Base-by-base conservation (phyloP, 1,140 invertebrate genomes). In the Megathymus violae region DNA sequence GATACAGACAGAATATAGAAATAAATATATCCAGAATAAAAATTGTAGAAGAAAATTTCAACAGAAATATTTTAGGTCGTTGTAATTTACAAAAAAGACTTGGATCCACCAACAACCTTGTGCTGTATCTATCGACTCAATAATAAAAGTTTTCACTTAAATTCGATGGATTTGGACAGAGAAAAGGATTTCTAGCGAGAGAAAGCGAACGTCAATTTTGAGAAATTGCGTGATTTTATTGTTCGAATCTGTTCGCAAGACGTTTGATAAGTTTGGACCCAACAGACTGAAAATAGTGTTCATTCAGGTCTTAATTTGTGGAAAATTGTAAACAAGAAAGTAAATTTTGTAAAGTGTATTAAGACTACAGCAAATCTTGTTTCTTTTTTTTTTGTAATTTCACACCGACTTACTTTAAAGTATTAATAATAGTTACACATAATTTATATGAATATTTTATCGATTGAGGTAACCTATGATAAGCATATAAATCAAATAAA, bases 71-170 rank as follows among this genome's bases (percentile, higher is more conserved):
- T 54, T 14, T 56, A 31, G 13, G 51, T 15, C 51, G 22, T 6
- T 56, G 51, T 43, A 43, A 31, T 54, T 31, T 10, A 13, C 14
- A 56, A 50, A 44, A 56, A 56, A 43, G 17, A 10, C 14, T 3
- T 9, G 22, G 11, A 43, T 56, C 17, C 34, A 3, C 16, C 11
- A 40, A 43, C 40, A 40, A 43, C 40, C 17, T 41, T 54, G 17
- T 11, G 36, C 31, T 13, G 17, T 15, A 19, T 25, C 16, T 40
- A 54, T 38, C 22, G 27, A 54, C 17, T 19, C 51, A 54, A 19
- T 54, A 54, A 52, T 36, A 40, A 41, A 41, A 31, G 40, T 56
- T 56, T 44, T 56, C 22, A 56, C 52, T 56, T 25, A 41, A 56
- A 43, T 56, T 38, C 43, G 40, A 56, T 44, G 52, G 40, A 43